phyloP scores from a whole-genome alignment of 2,113 vertebrate species.

The Cavia aperea region DNA sequence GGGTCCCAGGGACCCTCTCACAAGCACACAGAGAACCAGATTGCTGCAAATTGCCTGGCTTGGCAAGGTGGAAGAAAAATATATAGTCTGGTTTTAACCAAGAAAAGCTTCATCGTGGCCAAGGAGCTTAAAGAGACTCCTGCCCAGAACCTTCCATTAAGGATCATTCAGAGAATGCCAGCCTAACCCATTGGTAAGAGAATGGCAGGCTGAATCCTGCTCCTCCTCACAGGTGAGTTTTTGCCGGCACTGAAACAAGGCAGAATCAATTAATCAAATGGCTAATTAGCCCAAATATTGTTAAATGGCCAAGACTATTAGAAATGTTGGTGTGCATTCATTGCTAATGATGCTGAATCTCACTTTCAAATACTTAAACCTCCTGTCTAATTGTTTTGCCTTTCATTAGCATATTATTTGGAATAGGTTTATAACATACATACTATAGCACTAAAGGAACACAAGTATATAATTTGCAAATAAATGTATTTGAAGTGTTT shows the following conservation, averaged over 20 bases:
- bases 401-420: neutral
- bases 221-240: neutral
- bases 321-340: neutral
- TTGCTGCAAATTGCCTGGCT: neutral
- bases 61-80: neutral
- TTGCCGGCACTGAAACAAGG: neutral
- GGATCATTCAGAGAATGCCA: neutral
- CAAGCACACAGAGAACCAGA: neutral
- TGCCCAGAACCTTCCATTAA: neutral
- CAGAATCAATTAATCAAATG: neutral
- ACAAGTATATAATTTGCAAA: neutral
- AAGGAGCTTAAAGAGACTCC: neutral
- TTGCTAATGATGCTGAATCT: neutral
- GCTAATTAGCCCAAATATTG: neutral
- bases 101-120: neutral
- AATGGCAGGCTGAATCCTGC: fast-evolving
- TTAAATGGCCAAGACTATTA: neutral
- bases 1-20: neutral
- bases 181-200: neutral
- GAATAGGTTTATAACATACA: neutral
- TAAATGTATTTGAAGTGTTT: constrained; percentile 4
- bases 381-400: neutral
- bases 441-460: neutral
- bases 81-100: neutral
- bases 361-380: neutral